Evolutionary conservation across 2,797 vertebrate species (phyloP).

Genomic region (Microctenopoma stevenorrisi): DNA sequence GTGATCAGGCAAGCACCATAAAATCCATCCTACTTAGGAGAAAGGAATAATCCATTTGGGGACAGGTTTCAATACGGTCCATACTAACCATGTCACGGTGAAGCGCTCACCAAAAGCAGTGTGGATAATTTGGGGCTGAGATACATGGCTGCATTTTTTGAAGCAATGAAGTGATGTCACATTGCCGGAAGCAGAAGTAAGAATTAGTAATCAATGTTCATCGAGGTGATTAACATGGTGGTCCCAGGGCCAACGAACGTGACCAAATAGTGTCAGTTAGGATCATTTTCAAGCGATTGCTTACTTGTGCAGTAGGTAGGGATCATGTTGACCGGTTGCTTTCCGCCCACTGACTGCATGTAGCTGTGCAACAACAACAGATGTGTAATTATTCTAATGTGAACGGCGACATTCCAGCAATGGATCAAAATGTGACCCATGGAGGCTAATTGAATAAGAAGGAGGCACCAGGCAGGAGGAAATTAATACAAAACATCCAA

Average conservation of each 20-base stretch:
- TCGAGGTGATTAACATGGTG: slow-evolving; percentile 72
- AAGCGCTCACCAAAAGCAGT: slow-evolving; percentile 68
- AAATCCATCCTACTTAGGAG: slow-evolving; percentile 84
- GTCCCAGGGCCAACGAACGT: slow-evolving; percentile 62
- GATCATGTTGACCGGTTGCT: slow-evolving; percentile 10
- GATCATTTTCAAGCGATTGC: slow-evolving; percentile 17
- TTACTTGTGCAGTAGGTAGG: background rate
- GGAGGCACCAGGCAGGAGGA: background rate
- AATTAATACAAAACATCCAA: slow-evolving; percentile 10
- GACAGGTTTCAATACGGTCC: slow-evolving; percentile 82
- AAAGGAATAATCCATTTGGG: slow-evolving; percentile 78
- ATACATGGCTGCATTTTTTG: slow-evolving; percentile 70
- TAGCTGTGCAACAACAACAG: background rate
- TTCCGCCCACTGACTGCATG: slow-evolving; percentile 9
- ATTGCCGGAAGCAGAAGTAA: slow-evolving; percentile 69
- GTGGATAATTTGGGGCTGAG: slow-evolving; percentile 75
- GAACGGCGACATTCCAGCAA: slow-evolving; percentile 10
- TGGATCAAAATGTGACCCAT: slow-evolving; percentile 15
- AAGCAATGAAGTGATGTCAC: slow-evolving; percentile 72
- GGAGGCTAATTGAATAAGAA: slow-evolving; percentile 13
- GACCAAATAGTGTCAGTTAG: slow-evolving; percentile 45
- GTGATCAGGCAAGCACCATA: slow-evolving; percentile 80
- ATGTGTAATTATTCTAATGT: slow-evolving; percentile 21
- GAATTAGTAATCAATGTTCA: slow-evolving; percentile 79
- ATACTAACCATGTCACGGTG: slow-evolving; percentile 80